phyloP scores from a whole-genome alignment of 2,888 invertebrate genomes.

The Catocala fraxini region DNA sequence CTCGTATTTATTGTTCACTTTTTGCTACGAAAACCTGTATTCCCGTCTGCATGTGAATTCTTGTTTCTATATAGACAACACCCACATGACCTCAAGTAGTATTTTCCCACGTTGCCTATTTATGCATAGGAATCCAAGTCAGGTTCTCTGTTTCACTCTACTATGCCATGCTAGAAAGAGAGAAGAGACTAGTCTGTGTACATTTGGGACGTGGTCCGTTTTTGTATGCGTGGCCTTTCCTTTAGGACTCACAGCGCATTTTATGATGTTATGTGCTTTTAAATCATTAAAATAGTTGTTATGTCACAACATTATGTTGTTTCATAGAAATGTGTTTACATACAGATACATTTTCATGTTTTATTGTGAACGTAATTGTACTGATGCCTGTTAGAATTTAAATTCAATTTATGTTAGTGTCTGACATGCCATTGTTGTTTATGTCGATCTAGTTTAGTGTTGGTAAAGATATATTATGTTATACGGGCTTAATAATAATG shows the following conservation, averaged over 20 bases:
- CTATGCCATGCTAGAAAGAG: slow-evolving; percentile 48
- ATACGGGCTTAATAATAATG: too few species aligned
- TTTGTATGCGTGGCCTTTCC: slow-evolving; percentile 62
- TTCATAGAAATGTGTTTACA: too few species aligned
- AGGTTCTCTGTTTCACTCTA: slow-evolving; percentile 49
- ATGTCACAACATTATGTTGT: neutral
- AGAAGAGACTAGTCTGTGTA: slow-evolving; percentile 50
- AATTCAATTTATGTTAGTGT: too few species aligned
- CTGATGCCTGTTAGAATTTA: too few species aligned
- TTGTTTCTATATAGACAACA: slow-evolving; percentile 35
- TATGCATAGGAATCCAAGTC: slow-evolving; percentile 63
- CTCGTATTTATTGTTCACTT: neutral
- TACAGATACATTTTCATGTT: too few species aligned
- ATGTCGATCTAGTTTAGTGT: too few species aligned
- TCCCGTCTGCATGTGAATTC: slow-evolving; percentile 18
- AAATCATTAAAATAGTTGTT: neutral
- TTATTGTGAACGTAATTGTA: too few species aligned
- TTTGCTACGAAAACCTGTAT: slow-evolving; percentile 23
- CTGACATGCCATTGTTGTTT: too few species aligned
- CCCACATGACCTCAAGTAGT: slow-evolving; percentile 51
- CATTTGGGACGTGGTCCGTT: slow-evolving; percentile 55
- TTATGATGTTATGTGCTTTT: slow-evolving; percentile 6
- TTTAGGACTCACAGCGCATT: slow-evolving; percentile 50
- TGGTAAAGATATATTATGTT: too few species aligned
- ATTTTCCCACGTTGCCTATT: slow-evolving; percentile 73